These are phyloP conservation scores for Nephrotoma guestfalica DNA, from an alignment of 2,888 invertebrate species.

Conservation along the genomic window DNA sequence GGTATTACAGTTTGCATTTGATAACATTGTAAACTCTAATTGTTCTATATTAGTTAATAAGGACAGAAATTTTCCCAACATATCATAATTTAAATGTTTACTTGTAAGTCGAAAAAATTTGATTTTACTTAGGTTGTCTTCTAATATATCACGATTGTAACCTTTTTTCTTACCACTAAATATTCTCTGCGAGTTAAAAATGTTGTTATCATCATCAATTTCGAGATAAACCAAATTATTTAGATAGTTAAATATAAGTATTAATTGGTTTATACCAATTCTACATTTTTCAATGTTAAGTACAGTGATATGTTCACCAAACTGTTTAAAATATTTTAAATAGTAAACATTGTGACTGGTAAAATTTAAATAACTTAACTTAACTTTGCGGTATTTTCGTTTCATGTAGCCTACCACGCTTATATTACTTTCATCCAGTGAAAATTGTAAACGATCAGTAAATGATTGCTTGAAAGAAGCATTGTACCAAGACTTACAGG, in stretches of 20 bases:
- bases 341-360: not conserved
- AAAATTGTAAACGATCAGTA: not conserved
- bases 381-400: not conserved
- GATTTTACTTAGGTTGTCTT: not conserved
- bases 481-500: not conserved
- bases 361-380: not conserved
- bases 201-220: not conserved
- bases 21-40: not conserved
- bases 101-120: not conserved
- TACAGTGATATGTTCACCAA: not conserved
- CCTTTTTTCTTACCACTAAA: not conserved
- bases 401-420: not conserved
- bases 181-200: not conserved
- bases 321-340: not conserved
- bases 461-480: not conserved
- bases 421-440: not conserved
- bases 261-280: not conserved
- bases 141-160: not conserved
- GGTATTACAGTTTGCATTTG: not conserved
- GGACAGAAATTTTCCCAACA: not conserved
- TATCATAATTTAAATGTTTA: not conserved
- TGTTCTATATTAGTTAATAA: not conserved
- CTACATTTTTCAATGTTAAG: not conserved
- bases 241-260: not conserved
- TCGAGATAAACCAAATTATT: not conserved